Base-by-base conservation (phyloP, 2,113 vertebrate genomes). In the Platichthys flesus region DNA sequence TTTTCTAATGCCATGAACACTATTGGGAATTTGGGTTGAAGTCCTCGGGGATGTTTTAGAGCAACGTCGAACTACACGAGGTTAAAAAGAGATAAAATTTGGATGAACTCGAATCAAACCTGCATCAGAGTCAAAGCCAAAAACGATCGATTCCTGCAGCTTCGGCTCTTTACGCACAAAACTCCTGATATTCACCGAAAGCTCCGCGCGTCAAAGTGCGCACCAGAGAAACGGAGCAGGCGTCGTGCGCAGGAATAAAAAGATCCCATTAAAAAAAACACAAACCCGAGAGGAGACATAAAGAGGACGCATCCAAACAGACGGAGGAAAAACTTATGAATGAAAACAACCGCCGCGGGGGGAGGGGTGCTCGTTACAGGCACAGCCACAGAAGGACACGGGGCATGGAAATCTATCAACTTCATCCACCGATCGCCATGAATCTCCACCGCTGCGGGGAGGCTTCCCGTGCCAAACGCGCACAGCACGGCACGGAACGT, bases 251-350 rank as follows among this genome's bases (percentile, higher is more conserved):
- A 26, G 18, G 2, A 9, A 54, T 37, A 62, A 60, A 83, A 69
- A n/a, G 45, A 70, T 59, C 31, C 24, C 47, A 79, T 49, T 73
- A 72, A 77, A 88, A 54, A 18, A 49, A 2, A 35, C 31, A 35
- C 31, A 51, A 1, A 51, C 3, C 20, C 55, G 40, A 10, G 40
- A 84, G 85, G 77, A 88, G 83, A 86, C 61, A 67, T 58, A 67
- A 6, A 67, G 65, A 84, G 67, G 82, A 87, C 59, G 76, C 84
- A 45, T 82, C 78, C 77, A 76, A 67, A 83, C 18, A 82, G 78
- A 88, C 79, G 67, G 76, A 67, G 52, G 76, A 83, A 77, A 93
- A 94, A 96, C 89, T 96, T 97, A 96, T 97, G 96, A 97, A 97
- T 97, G 97, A 97, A 96, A 96, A 95, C 94, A 95, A 93, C 82